Evolutionary conservation across 2,888 invertebrate species (phyloP).

Genomic region (Cerastis rubricosa): DNA sequence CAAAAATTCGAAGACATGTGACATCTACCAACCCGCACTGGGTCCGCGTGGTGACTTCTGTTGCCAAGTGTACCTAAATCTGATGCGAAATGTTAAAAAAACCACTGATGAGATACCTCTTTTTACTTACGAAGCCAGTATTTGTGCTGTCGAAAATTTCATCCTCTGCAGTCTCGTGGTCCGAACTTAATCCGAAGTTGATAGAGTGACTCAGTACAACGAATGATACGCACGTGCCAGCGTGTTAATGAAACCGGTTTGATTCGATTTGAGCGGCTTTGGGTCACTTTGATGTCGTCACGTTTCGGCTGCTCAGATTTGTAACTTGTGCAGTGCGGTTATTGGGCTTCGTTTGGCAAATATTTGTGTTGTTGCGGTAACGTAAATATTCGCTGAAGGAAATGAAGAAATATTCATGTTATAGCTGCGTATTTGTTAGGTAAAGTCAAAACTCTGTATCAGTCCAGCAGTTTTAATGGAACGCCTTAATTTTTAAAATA

Average conservation of each 20-base stretch:
- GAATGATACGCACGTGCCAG: conserved; percentile 19
- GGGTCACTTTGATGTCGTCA: conserved; percentile 9
- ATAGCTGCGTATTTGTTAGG: neutral
- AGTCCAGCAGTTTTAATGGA: neutral
- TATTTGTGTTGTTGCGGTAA: neutral
- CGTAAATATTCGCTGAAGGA: neutral
- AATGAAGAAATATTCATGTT: neutral
- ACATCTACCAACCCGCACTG: too few species aligned
- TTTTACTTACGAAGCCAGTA: neutral
- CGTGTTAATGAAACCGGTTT: conserved; percentile 29
- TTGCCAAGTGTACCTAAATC: too few species aligned
- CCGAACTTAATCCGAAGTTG: conserved; percentile 22
- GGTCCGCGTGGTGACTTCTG: too few species aligned
- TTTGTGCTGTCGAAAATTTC: conserved; percentile 7
- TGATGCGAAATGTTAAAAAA: neutral
- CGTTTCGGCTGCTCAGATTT: conserved; percentile 11
- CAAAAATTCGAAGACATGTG: too few species aligned
- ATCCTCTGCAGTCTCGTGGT: conserved; percentile 5
- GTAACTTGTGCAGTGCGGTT: conserved; percentile 20
- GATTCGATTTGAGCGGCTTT: conserved; percentile 36
- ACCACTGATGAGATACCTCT: neutral
- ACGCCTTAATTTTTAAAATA: neutral
- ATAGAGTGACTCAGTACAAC: conserved; percentile 16
- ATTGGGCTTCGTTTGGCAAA: conserved; percentile 21
- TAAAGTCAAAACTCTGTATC: neutral